Percentiles rank a stretch among this genome's conserved stretches.
Evolutionary conservation across 2,113 vertebrate species (phyloP).

Genomic region (Crotalus horridus): DNA sequence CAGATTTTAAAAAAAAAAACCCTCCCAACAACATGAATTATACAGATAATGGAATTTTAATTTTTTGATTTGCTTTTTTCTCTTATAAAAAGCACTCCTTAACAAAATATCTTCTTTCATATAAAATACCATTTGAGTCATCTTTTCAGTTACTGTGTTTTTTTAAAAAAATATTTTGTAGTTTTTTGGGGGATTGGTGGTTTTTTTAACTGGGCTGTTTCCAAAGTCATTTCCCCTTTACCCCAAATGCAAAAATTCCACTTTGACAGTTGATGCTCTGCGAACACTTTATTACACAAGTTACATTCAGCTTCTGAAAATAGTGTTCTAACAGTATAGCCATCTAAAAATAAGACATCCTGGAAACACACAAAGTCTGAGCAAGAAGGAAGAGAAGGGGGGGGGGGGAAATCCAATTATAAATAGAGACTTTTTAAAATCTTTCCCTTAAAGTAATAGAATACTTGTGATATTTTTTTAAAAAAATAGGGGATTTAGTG

Average conservation of each 20-base stretch:
- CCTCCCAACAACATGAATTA: constrained; percentile 26
- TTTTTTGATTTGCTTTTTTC: constrained; percentile 14
- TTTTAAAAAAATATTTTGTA: constrained; percentile 37
- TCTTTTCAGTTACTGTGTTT: background rate
- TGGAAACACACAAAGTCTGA: constrained; percentile 74
- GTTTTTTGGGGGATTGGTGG: constrained; percentile 17
- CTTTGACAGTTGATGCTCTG: constrained; percentile 83
- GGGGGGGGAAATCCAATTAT: constrained; percentile 75
- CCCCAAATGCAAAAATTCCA: constrained; percentile 56
- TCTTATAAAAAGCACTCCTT: background rate
- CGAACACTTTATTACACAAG: constrained; percentile 99
- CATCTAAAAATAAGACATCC: constrained; percentile 93
- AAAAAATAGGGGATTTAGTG: constrained; percentile 84
- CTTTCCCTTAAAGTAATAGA: constrained; percentile 79
- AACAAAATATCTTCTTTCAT: constrained; percentile 51
- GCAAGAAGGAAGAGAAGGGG: constrained; percentile 73
- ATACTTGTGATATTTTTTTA: constrained; percentile 73
- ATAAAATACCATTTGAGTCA: constrained; percentile 46
- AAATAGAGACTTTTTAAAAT: constrained; percentile 75
- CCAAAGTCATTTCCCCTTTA: constrained; percentile 22
- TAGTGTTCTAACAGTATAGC: constrained; percentile 98
- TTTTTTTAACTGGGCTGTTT: constrained; percentile 43
- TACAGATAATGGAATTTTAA: constrained; percentile 32
- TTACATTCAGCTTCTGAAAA: constrained; percentile 98
- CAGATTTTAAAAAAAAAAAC: constrained; percentile 30